Evolutionary conservation across 2,113 vertebrate genomes (phyloP), one percentile per base, ranked within the genome.

Genomic region (Elanus axillaris): DNA sequence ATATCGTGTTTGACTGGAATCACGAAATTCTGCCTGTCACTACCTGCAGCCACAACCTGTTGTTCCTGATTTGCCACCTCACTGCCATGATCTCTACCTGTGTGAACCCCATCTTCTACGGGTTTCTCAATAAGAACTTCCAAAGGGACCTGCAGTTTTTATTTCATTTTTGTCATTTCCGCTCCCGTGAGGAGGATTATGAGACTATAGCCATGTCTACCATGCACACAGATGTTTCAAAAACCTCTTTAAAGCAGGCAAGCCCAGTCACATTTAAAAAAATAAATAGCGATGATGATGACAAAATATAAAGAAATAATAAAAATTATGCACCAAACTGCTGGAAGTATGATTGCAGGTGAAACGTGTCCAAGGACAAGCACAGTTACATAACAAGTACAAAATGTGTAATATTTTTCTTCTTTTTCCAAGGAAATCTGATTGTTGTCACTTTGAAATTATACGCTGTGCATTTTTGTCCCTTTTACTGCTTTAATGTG

Each of bases 201-300:
- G 99, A 99, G 82, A 99, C 98, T 7, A 98, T 99, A 77, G 98
- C 99, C 63, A 99, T 99, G 99, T 99, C 99, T 31, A 99, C 99
- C 72, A 98, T 99, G 98, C 98, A 99, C 45, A 99, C 99, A 1
- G 99, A 99, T 96, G 97, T 99, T 83, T 99, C 99, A 40, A 99
- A 99, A 97, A 98, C 98, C 27, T 99, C 99, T 69, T 68, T 99
- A 91, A 99, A 98, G 86, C 98, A 98, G 83, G 97, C 98, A 89
- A 99, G 98, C 88, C 97, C 98, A 15, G 68, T 98, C 0, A 38
- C 96, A 52, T 98, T 98, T 93, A 98, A 98, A 96, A 98, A 98
- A 98, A 97, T 98, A 82, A 97, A 48, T 73, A 96, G 58, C 0
- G 93, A 97, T 38, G 98, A 98, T 3, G 97, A 97, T 63, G 97